phyloP scores from a whole-genome alignment of 35 echinoderm and acorn worm genomes.

The Heliocidaris tuberculata region DNA sequence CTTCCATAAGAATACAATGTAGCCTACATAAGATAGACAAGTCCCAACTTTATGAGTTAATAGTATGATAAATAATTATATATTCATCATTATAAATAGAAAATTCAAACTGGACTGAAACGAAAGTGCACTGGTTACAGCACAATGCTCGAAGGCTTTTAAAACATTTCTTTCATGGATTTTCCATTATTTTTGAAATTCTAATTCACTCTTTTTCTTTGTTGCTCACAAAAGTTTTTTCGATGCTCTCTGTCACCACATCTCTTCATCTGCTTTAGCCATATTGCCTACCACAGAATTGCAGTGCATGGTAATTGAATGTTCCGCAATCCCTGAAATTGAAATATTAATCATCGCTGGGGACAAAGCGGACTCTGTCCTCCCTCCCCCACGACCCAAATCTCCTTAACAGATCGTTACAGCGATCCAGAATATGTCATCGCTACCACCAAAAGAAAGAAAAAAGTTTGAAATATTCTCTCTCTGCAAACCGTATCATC shows the following conservation, averaged over 20 bases:
- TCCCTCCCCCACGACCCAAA: neutral
- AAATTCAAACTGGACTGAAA: neutral
- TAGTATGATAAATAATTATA: no score
- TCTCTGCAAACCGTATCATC: neutral
- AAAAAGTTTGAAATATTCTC: neutral
- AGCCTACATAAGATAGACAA: no score
- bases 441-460: conserved; percentile 18
- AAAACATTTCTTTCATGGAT: neutral
- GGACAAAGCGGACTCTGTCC: conserved; percentile 43
- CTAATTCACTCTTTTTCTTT: neutral
- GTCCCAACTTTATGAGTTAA: no score
- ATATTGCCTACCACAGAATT: conserved; percentile 22
- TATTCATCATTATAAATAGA: neutral
- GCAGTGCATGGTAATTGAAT: neutral
- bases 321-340: conserved; percentile 33
- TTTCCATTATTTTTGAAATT: neutral
- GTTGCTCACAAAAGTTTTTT: neutral
- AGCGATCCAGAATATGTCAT: neutral
- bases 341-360: conserved; percentile 48
- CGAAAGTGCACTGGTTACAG: neutral
- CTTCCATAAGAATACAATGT: no score
- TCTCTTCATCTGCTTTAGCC: conserved; percentile 26
- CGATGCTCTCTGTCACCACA: neutral
- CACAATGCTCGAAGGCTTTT: neutral
- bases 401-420: conserved; percentile 24